Conservation (phyloP, 2,797 vertebrate genomes). For the Malurus leucopterus region DNA sequence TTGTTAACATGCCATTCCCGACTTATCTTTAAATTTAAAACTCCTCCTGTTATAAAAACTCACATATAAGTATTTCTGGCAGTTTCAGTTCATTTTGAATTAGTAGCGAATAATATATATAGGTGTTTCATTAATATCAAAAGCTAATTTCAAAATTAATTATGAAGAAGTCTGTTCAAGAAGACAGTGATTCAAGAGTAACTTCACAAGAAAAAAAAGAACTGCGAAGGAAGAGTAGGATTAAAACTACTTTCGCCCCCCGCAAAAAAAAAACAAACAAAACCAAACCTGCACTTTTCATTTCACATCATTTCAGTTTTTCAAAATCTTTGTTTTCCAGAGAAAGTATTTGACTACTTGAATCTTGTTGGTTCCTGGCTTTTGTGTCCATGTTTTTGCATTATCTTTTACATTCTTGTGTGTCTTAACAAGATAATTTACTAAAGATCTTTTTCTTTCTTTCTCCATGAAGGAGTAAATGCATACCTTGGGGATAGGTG, state of each 20-base stretch:
- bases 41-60: background rate
- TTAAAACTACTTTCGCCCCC: background rate
- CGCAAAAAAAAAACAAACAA: background rate
- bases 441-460: background rate
- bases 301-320: background rate
- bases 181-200: background rate
- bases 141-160: background rate
- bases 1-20: background rate
- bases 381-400: background rate
- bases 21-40: background rate
- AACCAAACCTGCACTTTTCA: background rate
- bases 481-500: background rate
- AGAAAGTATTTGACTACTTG: background rate
- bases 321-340: background rate
- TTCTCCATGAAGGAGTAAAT: background rate
- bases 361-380: background rate
- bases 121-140: background rate
- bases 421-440: background rate
- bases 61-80: background rate
- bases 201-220: background rate
- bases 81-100: background rate
- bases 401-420: background rate
- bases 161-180: background rate
- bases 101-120: background rate
- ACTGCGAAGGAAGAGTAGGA: background rate